Evolutionary conservation across 92 coral and sea anemone species (phyloP).

Genomic region (Galaxea fascicularis): DNA sequence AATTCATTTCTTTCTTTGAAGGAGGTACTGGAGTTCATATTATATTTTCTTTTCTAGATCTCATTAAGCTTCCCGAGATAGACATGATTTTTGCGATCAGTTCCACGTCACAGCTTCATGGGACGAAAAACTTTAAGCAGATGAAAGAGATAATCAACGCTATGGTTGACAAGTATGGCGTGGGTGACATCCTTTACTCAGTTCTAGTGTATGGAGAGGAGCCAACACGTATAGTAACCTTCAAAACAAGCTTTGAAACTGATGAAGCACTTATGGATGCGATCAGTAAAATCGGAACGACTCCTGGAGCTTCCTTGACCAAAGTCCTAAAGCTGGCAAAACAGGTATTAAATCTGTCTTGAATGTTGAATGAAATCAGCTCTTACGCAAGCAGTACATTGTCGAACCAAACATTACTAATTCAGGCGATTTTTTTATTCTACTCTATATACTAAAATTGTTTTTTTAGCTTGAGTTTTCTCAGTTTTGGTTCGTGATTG

Average conservation of each 20-base stretch:
- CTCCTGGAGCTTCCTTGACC: slow-evolving; percentile 71
- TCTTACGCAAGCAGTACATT: too few species aligned
- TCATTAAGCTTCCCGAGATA: slow-evolving; percentile 55
- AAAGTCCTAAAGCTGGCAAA: slow-evolving; percentile 72
- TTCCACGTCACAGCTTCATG: slow-evolving; percentile 60
- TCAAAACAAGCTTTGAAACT: slow-evolving; percentile 49
- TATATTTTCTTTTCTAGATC: slow-evolving; percentile 18
- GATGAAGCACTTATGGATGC: slow-evolving; percentile 59
- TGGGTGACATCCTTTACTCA: slow-evolving; percentile 66
- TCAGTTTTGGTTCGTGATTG: too few species aligned
- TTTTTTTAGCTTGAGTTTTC: too few species aligned
- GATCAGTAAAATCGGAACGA: slow-evolving; percentile 10
- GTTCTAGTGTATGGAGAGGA: slow-evolving; percentile 75
- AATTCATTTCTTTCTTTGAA: too few species aligned
- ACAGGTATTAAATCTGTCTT: slow-evolving; percentile 57
- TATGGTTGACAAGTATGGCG: slow-evolving; percentile 79
- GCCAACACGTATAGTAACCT: slow-evolving; percentile 54
- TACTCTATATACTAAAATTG: too few species aligned
- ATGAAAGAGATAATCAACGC: slow-evolving; percentile 79
- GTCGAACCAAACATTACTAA: too few species aligned
- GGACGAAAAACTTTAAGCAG: slow-evolving; percentile 61
- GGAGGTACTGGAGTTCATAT: too few species aligned
- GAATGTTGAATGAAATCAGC: neutral
- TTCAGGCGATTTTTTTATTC: too few species aligned
- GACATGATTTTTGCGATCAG: slow-evolving; percentile 92